These are phyloP conservation scores for Notocelia uddmanniana DNA, from an alignment of 2,888 invertebrate species.

Conservation along the genomic window DNA sequence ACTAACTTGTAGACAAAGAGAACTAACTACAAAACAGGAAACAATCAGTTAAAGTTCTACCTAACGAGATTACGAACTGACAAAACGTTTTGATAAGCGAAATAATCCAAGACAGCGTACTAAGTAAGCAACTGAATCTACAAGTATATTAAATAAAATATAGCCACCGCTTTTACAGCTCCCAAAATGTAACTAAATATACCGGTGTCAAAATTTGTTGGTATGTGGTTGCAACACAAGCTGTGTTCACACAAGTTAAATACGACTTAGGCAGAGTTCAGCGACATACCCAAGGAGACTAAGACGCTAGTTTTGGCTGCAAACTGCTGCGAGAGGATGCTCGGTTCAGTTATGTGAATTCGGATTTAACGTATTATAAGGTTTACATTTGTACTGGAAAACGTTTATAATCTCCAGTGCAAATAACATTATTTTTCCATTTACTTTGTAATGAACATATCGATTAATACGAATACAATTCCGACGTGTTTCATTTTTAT, in stretches of 20 bases:
- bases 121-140: conserved; percentile 55
- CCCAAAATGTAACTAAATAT: conserved; percentile 63
- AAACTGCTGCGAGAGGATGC: conserved; percentile 56
- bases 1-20: conserved; percentile 12
- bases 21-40: conserved; percentile 28
- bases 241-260: conserved; percentile 79
- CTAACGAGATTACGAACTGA: conserved; percentile 40
- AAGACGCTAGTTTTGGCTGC: conserved; percentile 73
- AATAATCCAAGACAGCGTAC: conserved; percentile 56
- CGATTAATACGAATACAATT: too few relatives aligned
- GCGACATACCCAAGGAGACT: conserved; percentile 74
- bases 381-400: conserved; percentile 1
- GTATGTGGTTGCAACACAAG: conserved; percentile 79
- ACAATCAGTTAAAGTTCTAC: conserved; percentile 29
- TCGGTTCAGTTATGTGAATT: conserved; percentile 39
- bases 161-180: conserved; percentile 50
- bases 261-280: conserved; percentile 79
- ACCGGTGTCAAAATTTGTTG: conserved; percentile 80
- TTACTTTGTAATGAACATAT: not conserved
- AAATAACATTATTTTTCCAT: not conserved
- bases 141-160: conserved; percentile 67
- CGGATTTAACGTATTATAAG: conserved; percentile 29
- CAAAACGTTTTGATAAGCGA: conserved; percentile 56
- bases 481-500: too few relatives aligned
- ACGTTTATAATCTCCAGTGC: not conserved